Base-by-base conservation (phyloP, 2,888 invertebrate species). In the Salticus scenicus region DNA sequence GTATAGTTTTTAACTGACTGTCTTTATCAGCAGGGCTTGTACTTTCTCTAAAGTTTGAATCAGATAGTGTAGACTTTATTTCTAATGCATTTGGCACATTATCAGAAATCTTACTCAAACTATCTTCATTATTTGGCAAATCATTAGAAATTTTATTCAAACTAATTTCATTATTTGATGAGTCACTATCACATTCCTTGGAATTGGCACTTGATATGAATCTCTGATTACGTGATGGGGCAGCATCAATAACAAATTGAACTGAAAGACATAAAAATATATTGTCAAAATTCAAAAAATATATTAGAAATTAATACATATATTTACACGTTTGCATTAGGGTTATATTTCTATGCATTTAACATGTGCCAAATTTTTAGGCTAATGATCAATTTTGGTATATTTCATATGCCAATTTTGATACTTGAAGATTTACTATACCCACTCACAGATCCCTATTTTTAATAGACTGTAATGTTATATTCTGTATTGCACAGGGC, bases 241-340 rank as follows among this genome's bases (percentile, higher is more conserved):
- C 30, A 30, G 31, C 66, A 66, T 66, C 66, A 66, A 66, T 30
- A 7, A 31, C 31, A 66, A 66, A 57, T 5, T 57, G 20, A 24
- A 57, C 57, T 57, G 24, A 57, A 57, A 57, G 5, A 17, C 2
- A 10, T 17, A 47, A n/a, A n/a, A n/a, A n/a, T n/a, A n/a, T n/a
- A n/a, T n/a, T 37, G 7, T 37, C 37, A 37, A 37, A 37, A 12
- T 37, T 8, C 37, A 37, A 37, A 37, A 37, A 8, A 37, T 12
- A 5, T 37, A 12, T 37, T 8, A 37, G 7, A 37, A 37, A 37
- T 37, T 37, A 37, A 37, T 37, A 12, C n/a, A n/a, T n/a, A n/a
- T n/a, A n/a, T n/a, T n/a, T n/a, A n/a, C n/a, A n/a, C n/a, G n/a
- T n/a, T n/a, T n/a, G n/a, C n/a, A n/a, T n/a, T n/a, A n/a, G n/a